These are phyloP conservation scores for Andrena flavipes DNA, from an alignment of 2,888 invertebrate species.

Conservation along the genomic window DNA sequence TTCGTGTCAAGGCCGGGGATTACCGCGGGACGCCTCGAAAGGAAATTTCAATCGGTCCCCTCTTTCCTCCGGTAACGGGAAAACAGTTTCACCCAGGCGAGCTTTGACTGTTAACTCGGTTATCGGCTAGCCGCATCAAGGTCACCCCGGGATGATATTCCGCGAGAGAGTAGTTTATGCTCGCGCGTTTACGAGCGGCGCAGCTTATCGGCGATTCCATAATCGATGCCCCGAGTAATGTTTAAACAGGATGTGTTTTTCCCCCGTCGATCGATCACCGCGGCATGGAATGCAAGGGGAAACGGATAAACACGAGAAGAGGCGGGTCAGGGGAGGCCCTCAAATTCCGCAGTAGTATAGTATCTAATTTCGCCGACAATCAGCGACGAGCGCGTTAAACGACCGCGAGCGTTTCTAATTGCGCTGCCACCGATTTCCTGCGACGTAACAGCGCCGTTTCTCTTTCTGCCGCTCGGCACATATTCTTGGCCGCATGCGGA, in stretches of 20 bases:
- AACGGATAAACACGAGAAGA: neutral
- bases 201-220: constrained; percentile 13
- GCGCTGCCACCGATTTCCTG: constrained; percentile 47
- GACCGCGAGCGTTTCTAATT: constrained; percentile 41
- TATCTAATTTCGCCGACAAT: constrained; percentile 67
- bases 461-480: neutral
- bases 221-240: constrained; percentile 20
- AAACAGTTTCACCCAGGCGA: neutral
- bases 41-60: constrained; percentile 13
- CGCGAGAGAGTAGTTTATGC: constrained; percentile 1
- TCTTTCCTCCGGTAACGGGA: neutral
- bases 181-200: neutral
- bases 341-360: constrained; percentile 33
- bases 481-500: constrained; percentile 43
- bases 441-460: neutral
- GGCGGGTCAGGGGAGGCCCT: constrained; percentile 8
- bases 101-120: constrained; percentile 20
- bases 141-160: constrained; percentile 31
- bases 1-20: constrained; percentile 51
- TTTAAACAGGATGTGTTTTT: neutral
- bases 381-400: constrained; percentile 28
- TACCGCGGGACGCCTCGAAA: constrained; percentile 16
- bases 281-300: constrained; percentile 14
- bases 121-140: neutral
- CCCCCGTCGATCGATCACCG: constrained; percentile 7